phyloP scores from a whole-genome alignment of 2,888 invertebrate genomes.

The Pseudeuparius sepicola region DNA sequence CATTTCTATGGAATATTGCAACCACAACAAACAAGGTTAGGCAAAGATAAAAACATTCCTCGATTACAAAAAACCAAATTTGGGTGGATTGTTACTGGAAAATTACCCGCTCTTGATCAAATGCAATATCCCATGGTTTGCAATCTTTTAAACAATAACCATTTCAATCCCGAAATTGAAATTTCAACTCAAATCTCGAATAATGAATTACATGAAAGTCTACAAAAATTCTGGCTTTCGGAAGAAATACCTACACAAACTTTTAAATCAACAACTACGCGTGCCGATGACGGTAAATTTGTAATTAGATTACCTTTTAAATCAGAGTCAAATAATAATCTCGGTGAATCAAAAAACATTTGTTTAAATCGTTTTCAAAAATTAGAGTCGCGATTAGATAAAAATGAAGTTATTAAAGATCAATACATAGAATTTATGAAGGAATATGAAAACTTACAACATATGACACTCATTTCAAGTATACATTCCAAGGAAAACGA shows the following conservation, averaged over 20 bases:
- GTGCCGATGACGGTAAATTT: constrained; percentile 12
- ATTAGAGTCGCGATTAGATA: constrained; percentile 14
- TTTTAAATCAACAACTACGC: constrained; percentile 13
- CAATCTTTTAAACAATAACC: no score
- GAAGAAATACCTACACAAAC: no score
- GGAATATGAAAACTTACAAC: constrained; percentile 16
- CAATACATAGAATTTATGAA: constrained; percentile 16
- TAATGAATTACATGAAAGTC: no score
- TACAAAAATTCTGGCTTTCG: no score
- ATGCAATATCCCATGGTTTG: background rate
- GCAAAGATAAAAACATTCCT: constrained; percentile 10
- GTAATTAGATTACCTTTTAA: constrained; percentile 14
- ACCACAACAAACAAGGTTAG: constrained; percentile 10
- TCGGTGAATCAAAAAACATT: constrained; percentile 9
- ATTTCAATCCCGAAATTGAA: no score
- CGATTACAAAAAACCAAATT: constrained; percentile 14
- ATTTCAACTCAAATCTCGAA: no score
- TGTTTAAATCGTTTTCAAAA: constrained; percentile 11
- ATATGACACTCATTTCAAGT: constrained; percentile 19
- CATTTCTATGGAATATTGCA: constrained; percentile 12
- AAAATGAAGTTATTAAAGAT: constrained; percentile 11
- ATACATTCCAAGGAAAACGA: no score
- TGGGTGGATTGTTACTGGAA: constrained; percentile 15
- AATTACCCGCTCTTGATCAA: background rate
- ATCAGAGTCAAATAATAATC: constrained; percentile 1